Conservation (phyloP, 2,797 vertebrate genomes). For the Trachops cirrhosus region DNA sequence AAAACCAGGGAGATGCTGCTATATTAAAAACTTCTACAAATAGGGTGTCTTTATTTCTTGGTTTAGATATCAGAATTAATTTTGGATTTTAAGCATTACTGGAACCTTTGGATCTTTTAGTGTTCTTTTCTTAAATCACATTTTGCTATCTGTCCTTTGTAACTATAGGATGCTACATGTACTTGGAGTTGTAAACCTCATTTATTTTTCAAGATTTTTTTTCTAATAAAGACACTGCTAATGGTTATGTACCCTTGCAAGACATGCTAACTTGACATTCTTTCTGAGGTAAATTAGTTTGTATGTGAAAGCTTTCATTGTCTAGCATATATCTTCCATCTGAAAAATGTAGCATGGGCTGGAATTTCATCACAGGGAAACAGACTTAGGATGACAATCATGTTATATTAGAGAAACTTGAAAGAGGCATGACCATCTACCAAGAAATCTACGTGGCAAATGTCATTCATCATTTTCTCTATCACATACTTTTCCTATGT, state of each 20-base stretch:
- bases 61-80: background rate
- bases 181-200: background rate
- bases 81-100: constrained; percentile 31
- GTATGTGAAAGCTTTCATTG: background rate
- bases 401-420: background rate
- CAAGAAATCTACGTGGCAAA: background rate
- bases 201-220: background rate
- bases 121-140: background rate
- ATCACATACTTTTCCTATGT: background rate
- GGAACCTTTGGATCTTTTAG: background rate
- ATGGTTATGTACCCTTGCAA: background rate
- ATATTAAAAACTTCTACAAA: background rate
- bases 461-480: background rate
- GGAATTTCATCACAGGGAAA: background rate
- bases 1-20: background rate
- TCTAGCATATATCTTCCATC: background rate
- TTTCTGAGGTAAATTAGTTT: background rate
- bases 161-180: background rate
- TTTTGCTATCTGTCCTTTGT: background rate
- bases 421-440: background rate
- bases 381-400: background rate
- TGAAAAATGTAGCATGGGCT: background rate
- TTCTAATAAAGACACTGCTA: background rate
- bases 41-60: background rate
- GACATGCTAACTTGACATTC: background rate